phyloP scores from a whole-genome alignment of 2,888 invertebrate genomes.

The Limulus polyphemus region DNA sequence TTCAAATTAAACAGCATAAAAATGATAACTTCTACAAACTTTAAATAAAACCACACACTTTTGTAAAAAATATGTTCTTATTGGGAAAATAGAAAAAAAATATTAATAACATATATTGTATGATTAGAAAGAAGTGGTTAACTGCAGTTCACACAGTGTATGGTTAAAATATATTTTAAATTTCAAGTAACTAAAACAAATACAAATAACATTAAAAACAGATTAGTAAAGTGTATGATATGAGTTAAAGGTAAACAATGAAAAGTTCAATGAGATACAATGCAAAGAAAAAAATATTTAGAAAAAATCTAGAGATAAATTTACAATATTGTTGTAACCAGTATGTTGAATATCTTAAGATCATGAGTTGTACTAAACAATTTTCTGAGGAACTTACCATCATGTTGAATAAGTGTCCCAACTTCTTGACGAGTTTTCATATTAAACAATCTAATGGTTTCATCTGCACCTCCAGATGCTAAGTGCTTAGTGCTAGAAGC shows the following conservation, averaged over 20 bases:
- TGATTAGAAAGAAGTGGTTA: no score
- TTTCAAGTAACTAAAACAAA: no score
- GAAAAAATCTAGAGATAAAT: neutral
- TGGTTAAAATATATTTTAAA: no score
- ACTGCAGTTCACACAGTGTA: no score
- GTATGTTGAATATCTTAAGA: neutral
- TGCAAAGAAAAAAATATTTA: neutral
- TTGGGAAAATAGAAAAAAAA: neutral
- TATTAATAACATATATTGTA: neutral
- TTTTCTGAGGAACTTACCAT: slow-evolving; percentile 40
- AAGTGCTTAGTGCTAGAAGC: slow-evolving; percentile 56
- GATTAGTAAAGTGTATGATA: no score
- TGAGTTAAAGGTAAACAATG: neutral
- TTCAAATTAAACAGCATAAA: no score
- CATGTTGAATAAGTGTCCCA: slow-evolving; percentile 66
- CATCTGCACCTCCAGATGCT: slow-evolving; percentile 80
- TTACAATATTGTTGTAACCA: neutral
- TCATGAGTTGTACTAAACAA: neutral
- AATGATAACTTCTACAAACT: no score
- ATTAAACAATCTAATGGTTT: slow-evolving; percentile 72
- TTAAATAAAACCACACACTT: neutral
- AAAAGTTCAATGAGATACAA: neutral
- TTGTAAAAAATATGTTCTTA: neutral
- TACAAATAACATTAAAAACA: no score
- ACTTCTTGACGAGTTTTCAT: slow-evolving; percentile 62